These are phyloP conservation scores for Imbricaverruca yamaguchii DNA, from an alignment of 2,888 invertebrate genomes.

Conservation along the genomic window DNA sequence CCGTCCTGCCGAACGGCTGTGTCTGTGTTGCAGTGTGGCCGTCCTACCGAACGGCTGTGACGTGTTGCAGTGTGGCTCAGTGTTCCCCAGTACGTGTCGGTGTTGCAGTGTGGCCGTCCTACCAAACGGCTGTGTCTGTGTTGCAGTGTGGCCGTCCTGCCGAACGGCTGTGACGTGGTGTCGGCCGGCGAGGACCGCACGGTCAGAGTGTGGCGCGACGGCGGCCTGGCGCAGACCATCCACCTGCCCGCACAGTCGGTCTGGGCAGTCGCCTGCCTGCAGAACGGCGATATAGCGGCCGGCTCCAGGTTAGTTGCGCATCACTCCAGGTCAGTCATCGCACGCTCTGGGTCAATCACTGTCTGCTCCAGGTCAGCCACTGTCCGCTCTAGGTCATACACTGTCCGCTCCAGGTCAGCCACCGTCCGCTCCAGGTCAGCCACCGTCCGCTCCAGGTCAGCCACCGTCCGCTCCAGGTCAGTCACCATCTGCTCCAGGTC, in stretches of 20 bases:
- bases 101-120: neutral
- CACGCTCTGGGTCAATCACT: too few relatives aligned
- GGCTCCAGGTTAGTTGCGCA: slow-evolving; percentile 51
- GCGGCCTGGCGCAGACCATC: slow-evolving; percentile 53
- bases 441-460: too few relatives aligned
- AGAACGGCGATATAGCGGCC: slow-evolving; percentile 82
- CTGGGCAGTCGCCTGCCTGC: slow-evolving; percentile 73
- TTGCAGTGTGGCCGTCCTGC: slow-evolving; percentile 41
- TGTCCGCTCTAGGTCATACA: too few relatives aligned
- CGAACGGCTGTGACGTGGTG: slow-evolving; percentile 56
- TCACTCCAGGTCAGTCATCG: too few relatives aligned
- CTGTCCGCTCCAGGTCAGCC: too few relatives aligned
- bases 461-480: too few relatives aligned
- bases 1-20: too few relatives aligned
- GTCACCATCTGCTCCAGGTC: too few relatives aligned
- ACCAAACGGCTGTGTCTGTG: neutral
- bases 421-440: too few relatives aligned
- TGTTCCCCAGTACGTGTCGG: too few relatives aligned
- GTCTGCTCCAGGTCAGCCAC: too few relatives aligned
- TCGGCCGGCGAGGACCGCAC: slow-evolving; percentile 85
- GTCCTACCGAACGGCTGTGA: slow-evolving; percentile 45
- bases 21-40: too few relatives aligned
- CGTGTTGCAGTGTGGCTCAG: slow-evolving; percentile 51
- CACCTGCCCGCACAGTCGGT: slow-evolving; percentile 76
- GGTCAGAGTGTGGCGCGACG: slow-evolving; percentile 67